A percentile compares a stretch with the other conserved stretches of the same genome.
phyloP scores from a whole-genome alignment of 2,113 vertebrate species.

The Sardina pilchardus region DNA sequence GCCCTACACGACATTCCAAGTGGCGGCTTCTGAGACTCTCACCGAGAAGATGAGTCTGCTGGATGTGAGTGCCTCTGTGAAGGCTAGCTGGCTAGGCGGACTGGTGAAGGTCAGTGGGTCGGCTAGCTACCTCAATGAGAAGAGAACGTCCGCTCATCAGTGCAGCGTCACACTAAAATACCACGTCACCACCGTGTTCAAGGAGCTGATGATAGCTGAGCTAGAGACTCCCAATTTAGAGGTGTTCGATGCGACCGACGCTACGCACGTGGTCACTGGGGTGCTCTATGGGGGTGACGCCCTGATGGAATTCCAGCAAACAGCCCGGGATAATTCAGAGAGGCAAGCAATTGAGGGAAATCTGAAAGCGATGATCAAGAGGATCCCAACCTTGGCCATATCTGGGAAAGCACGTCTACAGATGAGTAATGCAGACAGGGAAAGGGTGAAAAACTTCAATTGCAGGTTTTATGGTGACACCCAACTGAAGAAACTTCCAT shows the following conservation, averaged over 20 bases:
- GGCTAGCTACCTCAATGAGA: conserved; percentile 56
- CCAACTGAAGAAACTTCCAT: no score
- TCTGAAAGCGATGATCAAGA: conserved; percentile 45
- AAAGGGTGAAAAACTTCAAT: no score
- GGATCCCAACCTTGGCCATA: conserved; percentile 14
- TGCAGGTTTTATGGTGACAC: no score
- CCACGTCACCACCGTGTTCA: conserved; percentile 49
- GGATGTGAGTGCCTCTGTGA: conserved; percentile 29
- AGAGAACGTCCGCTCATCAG: conserved; percentile 45
- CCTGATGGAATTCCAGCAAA: conserved; percentile 15
- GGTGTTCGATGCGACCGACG: background rate
- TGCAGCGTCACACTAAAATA: conserved; percentile 59
- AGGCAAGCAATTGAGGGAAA: conserved; percentile 47
- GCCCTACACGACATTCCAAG: background rate
- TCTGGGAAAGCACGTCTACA: no score
- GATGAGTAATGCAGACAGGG: no score
- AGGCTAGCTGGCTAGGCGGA: conserved; percentile 56
- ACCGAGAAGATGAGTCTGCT: background rate
- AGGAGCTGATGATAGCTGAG: conserved; percentile 55
- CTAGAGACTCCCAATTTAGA: conserved; percentile 36
- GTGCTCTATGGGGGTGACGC: background rate
- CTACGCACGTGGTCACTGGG: background rate
- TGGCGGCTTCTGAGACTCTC: background rate
- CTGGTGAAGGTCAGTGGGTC: conserved; percentile 56
- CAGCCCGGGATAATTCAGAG: conserved; percentile 41